Conservation (phyloP, 2,797 vertebrate genomes). For the Poecile montanus region DNA sequence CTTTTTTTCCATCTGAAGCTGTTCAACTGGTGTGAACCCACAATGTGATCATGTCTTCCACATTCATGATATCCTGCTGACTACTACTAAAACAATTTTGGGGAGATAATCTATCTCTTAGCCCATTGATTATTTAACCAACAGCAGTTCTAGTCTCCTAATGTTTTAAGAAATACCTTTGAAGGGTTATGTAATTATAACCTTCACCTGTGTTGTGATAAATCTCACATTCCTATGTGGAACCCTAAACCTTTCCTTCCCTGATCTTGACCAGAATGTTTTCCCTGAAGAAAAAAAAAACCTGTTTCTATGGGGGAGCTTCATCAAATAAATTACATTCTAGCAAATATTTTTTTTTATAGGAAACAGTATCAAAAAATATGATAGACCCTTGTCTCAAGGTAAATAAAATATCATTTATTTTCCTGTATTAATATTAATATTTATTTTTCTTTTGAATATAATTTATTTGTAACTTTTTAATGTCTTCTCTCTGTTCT, state of each 20-base stretch:
- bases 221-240: accelerated
- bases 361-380: neutral
- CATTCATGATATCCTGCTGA: neutral
- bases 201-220: neutral
- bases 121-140: neutral
- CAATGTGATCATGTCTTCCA: accelerated
- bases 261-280: neutral
- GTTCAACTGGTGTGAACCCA: neutral
- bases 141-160: neutral
- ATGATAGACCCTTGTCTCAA: neutral
- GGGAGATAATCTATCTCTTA: neutral
- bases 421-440: neutral
- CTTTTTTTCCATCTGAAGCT: neutral
- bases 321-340: neutral
- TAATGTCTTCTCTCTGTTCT: neutral
- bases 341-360: neutral
- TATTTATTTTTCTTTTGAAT: neutral
- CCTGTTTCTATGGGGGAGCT: neutral
- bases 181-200: neutral
- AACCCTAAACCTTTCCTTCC: neutral
- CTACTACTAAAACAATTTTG: neutral
- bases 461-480: neutral
- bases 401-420: neutral
- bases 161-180: neutral
- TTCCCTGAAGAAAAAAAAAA: neutral